Base-by-base conservation (phyloP, 2,113 vertebrate species). In the Centropristis striata region DNA sequence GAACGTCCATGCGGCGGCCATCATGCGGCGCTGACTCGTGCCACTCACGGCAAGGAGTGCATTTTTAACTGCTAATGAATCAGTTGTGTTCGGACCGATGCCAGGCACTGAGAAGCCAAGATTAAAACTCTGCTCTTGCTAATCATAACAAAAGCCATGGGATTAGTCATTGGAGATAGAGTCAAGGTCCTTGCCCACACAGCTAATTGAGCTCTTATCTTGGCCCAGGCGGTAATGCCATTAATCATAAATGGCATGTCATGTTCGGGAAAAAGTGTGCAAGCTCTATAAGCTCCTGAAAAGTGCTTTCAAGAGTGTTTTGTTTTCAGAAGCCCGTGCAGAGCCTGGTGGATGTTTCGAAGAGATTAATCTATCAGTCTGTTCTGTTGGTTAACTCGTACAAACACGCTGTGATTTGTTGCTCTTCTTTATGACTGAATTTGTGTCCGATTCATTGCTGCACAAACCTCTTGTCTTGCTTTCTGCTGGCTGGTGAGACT, bases 191-290 rank as follows among this genome's bases (percentile, higher is more conserved):
- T 88, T 85, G 83, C 86, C 88, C 86, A 83, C 78, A 81, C 78
- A 74, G 78, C 84, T 92, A 92, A 94, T 90, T 90, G 87, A 86
- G 87, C 80, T 91, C 80, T 90, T 92, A 91, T 93, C 86, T 86
- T 47, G 36, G 77, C 71, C 76, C 82, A 61, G 84, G 47, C 60
- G 37, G 72, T 84, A 77, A 91, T 68, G 72, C 58, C 83, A 88
- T 92, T 92, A 90, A 92, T 92, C 89, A 86, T 81, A 90, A 85
- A 83, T 76, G 55, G 37, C 78, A 60, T 74, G 75, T 79, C 81
- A 67, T 84, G 85, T 88, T 89, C 74, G 59, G 20, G 60, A 58
- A 64, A 59, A 75, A 77, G 53, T 63, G 65, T 53, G 25, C 58
- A 79, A 71, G 72, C 65, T 63, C 20, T 37, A 16, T 44, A 55